Conservation (phyloP, 2,888 invertebrate species). For the Chalcosyrphus nemorum region DNA sequence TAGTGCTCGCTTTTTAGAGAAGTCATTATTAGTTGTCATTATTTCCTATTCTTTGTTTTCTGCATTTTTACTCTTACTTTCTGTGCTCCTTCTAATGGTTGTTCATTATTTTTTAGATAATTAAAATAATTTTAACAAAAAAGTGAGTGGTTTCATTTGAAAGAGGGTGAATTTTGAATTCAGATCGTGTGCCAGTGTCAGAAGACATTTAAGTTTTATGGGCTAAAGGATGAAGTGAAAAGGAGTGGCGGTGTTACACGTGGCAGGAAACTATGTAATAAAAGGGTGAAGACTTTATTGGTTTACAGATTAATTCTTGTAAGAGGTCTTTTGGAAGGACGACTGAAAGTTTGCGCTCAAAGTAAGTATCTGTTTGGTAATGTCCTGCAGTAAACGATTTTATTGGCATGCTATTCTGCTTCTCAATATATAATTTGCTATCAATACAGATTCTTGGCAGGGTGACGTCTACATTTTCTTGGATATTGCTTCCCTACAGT, state of each 20-base stretch:
- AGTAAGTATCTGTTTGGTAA: too few species aligned
- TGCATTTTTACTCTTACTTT: not conserved
- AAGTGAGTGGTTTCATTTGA: not conserved
- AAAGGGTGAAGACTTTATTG: not conserved
- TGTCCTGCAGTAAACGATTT: too few species aligned
- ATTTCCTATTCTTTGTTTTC: not conserved
- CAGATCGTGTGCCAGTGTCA: not conserved
- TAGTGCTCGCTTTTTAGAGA: conserved; percentile 53
- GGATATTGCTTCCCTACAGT: too few species aligned
- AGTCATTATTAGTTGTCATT: conserved; percentile 47
- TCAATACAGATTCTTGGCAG: too few species aligned
- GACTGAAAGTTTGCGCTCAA: not conserved
- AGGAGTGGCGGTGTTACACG: not conserved
- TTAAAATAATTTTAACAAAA: conserved; percentile 29
- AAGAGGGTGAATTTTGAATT: not conserved
- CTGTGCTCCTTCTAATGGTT: conserved; percentile 2
- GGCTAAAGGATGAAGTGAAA: not conserved
- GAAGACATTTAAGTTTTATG: not conserved
- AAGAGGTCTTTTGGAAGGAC: not conserved
- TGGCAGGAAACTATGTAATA: not conserved
- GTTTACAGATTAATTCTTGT: not conserved
- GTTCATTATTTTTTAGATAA: conserved; percentile 33
- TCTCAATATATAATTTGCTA: too few species aligned
- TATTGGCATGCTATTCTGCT: too few species aligned
- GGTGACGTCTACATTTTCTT: too few species aligned